Evolutionary conservation across 2,797 vertebrate genomes (phyloP).

Genomic region (Naso thynnoides): DNA sequence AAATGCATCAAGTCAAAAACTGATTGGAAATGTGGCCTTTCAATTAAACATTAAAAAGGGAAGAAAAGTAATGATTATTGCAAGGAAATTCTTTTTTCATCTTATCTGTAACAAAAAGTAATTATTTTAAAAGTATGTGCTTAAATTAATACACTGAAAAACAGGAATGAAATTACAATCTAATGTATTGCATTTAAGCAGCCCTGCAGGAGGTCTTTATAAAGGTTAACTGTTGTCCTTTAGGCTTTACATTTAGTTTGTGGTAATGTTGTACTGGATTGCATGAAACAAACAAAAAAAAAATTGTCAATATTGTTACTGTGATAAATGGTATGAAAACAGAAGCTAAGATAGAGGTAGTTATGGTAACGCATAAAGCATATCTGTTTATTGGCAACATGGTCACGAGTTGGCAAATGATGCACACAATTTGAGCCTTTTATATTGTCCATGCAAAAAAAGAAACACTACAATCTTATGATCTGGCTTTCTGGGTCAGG

Average conservation of each 20-base stretch:
- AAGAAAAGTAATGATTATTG: neutral
- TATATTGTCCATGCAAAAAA: neutral
- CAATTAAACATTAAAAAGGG: neutral
- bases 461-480: conserved; percentile 24
- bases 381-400: neutral
- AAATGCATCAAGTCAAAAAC: neutral
- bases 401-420: neutral
- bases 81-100: neutral
- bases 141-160: neutral
- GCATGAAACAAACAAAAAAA: neutral
- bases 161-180: neutral
- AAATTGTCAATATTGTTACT: neutral
- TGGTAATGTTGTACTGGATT: neutral
- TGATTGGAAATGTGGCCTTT: conserved; percentile 2
- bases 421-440: neutral
- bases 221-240: conserved; percentile 16
- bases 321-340: neutral
- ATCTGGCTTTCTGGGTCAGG: conserved; percentile 60
- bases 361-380: neutral
- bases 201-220: neutral
- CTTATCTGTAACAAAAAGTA: neutral
- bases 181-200: conserved; percentile 1
- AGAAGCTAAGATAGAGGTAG: neutral
- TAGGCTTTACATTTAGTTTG: neutral
- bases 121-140: conserved; percentile 5